Evolutionary conservation across 2,888 invertebrate genomes (phyloP).

Genomic region (Cylloceria caligata): DNA sequence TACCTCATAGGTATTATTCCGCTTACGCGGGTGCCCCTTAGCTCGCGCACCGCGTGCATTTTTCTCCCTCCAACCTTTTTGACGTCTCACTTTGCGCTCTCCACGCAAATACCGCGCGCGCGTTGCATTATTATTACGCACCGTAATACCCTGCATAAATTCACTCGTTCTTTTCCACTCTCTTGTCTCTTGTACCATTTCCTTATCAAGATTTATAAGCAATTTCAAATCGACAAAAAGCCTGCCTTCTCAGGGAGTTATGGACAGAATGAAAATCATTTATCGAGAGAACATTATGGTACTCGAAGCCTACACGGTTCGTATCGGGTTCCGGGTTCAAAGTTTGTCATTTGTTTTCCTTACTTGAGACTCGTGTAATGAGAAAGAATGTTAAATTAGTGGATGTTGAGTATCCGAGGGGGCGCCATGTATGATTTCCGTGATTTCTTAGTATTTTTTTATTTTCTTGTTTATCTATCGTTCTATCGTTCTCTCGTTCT

Average conservation of each 20-base stretch:
- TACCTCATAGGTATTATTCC: slow-evolving; percentile 77
- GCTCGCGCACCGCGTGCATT: slow-evolving; percentile 58
- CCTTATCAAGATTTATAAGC: slow-evolving; percentile 25
- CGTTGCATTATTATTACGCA: slow-evolving; percentile 18
- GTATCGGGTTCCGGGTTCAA: neutral
- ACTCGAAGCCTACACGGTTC: neutral
- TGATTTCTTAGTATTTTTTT: neutral
- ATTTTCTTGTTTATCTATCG: slow-evolving; percentile 17
- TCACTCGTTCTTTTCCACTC: neutral
- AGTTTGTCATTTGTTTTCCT: neutral
- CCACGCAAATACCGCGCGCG: slow-evolving; percentile 7
- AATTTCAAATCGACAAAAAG: slow-evolving; percentile 13
- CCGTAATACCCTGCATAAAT: slow-evolving; percentile 26
- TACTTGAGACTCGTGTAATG: slow-evolving; percentile 20
- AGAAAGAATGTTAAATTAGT: slow-evolving; percentile 13
- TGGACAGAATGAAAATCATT: neutral
- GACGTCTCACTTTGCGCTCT: slow-evolving; percentile 73
- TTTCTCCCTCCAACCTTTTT: slow-evolving; percentile 54
- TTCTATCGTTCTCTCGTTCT: too few species aligned
- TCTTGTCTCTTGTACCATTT: neutral
- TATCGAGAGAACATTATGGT: neutral
- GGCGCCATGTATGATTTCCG: neutral
- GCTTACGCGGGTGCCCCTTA: slow-evolving; percentile 38
- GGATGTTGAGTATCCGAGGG: neutral
- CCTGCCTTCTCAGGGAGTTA: neutral